A percentile compares a stretch with the other conserved stretches of the same genome.
phyloP scores from a whole-genome alignment of 2,113 vertebrate genomes.

The Aythya baeri region DNA sequence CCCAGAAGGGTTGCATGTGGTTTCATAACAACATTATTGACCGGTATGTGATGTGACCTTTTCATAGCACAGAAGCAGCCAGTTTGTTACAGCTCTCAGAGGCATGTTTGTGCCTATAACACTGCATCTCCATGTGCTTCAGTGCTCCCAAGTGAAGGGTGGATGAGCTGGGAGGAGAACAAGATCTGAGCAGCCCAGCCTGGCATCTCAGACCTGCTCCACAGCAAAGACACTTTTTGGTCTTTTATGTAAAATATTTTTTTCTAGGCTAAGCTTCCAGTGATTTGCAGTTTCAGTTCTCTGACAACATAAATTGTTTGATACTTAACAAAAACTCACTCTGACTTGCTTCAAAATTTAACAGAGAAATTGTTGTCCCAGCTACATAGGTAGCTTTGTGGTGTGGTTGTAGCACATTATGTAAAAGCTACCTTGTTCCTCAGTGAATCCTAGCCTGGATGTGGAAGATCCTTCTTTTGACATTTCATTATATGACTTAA shows the following conservation, averaged over 20 bases:
- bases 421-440: not conserved
- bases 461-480: not conserved
- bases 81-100: not conserved
- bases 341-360: not conserved
- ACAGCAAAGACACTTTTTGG: not conserved
- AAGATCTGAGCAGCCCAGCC: not conserved
- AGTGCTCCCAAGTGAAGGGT: not conserved
- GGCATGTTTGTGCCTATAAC: not conserved
- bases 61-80: not conserved
- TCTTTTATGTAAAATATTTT: not conserved
- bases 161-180: not conserved
- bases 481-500: not conserved
- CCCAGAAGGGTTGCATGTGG: not conserved
- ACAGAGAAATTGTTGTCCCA: not conserved
- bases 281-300: not conserved
- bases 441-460: not conserved
- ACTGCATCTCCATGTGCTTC: not conserved
- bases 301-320: not conserved
- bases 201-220: not conserved
- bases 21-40: constrained; percentile 42
- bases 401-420: not conserved
- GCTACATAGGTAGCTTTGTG: not conserved
- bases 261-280: not conserved
- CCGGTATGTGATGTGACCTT: not conserved
- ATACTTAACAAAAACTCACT: not conserved